Evolutionary conservation across 2,888 invertebrate genomes (phyloP).

Genomic region (Cosmia pyralina): DNA sequence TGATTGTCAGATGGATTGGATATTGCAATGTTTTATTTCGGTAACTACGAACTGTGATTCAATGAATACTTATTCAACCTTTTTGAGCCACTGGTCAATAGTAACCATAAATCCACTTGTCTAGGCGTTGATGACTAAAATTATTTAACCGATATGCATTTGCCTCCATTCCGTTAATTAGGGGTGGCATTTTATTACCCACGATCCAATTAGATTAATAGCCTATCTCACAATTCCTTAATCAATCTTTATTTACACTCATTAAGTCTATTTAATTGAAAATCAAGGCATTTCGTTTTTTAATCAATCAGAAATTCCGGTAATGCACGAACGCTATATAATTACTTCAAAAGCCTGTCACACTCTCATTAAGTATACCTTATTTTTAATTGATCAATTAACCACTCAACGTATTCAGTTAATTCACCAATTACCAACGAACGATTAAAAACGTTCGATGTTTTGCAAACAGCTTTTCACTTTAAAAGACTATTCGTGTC

Average conservation of each 20-base stretch:
- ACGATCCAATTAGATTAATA: conserved; percentile 13
- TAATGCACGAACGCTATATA: conserved; percentile 20
- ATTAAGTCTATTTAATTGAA: conserved; percentile 21
- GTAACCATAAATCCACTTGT: background rate
- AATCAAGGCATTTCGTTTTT: conserved; percentile 11
- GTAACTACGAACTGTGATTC: too few species aligned
- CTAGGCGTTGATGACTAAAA: background rate
- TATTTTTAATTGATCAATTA: conserved; percentile 43
- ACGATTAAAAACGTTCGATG: conserved; percentile 53
- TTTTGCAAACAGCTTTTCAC: conserved; percentile 56
- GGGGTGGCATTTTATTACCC: background rate
- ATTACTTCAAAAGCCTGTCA: conserved; percentile 43
- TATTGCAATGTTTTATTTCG: too few species aligned
- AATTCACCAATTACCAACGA: conserved; percentile 42
- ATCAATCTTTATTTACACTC: conserved; percentile 3
- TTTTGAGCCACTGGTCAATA: background rate
- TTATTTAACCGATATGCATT: background rate
- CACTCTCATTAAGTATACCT: conserved; percentile 23
- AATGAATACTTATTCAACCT: background rate
- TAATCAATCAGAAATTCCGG: conserved; percentile 40
- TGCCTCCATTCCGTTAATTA: background rate
- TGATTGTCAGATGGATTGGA: background rate
- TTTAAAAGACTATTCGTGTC: conserved; percentile 67
- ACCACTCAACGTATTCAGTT: conserved; percentile 44
- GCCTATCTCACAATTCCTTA: background rate